Evolutionary conservation across 2,113 vertebrate species (phyloP).

Genomic region (Nycticorax nycticorax): DNA sequence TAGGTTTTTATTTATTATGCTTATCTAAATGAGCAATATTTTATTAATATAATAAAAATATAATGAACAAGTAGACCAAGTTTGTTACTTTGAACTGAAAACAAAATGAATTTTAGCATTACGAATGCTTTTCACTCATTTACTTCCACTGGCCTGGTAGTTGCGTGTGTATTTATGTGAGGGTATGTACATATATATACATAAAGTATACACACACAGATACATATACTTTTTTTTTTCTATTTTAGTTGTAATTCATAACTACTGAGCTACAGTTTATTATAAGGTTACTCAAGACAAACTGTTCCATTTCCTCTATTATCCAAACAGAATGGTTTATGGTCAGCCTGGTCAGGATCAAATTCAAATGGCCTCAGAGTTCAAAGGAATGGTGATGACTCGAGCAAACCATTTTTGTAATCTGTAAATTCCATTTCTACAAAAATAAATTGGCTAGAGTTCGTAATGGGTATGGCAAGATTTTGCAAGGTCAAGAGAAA

Average conservation of each 20-base stretch:
- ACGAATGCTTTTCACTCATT: neutral
- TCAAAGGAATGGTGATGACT: slow-evolving; percentile 60
- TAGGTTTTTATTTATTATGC: slow-evolving; percentile 15
- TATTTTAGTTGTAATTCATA: slow-evolving; percentile 54
- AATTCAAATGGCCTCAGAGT: slow-evolving; percentile 54
- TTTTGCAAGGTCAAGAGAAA: slow-evolving; percentile 43
- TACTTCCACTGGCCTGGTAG: neutral
- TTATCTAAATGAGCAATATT: slow-evolving; percentile 51
- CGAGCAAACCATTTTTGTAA: slow-evolving; percentile 60
- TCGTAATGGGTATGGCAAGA: slow-evolving; percentile 22
- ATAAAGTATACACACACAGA: neutral
- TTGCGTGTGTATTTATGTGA: neutral
- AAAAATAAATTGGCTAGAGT: slow-evolving; percentile 25
- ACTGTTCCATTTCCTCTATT: slow-evolving; percentile 62
- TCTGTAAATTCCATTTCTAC: slow-evolving; percentile 54
- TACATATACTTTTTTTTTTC: neutral
- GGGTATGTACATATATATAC: neutral
- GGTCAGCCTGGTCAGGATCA: slow-evolving; percentile 40
- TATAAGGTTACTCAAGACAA: slow-evolving; percentile 58
- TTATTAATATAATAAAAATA: slow-evolving; percentile 48
- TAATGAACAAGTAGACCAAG: slow-evolving; percentile 29
- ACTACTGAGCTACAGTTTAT: slow-evolving; percentile 47
- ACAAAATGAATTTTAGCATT: slow-evolving; percentile 3
- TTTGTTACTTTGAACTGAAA: slow-evolving; percentile 44
- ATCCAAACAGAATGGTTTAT: slow-evolving; percentile 55